phyloP scores from a whole-genome alignment of 2,797 vertebrate species.

The Mormyrus proboscirostris region DNA sequence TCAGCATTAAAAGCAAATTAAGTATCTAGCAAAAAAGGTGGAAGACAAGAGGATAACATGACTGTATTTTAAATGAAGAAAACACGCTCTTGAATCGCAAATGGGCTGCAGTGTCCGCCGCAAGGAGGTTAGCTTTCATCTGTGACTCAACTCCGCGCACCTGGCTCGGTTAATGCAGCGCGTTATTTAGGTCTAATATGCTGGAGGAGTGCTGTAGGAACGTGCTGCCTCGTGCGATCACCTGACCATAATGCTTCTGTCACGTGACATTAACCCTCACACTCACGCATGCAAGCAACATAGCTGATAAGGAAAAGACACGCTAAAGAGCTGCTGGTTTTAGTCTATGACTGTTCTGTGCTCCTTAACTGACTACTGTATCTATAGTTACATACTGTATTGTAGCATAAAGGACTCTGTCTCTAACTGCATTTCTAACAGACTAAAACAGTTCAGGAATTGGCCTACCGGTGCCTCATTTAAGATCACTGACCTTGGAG shows the following conservation, averaged over 20 bases:
- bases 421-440: neutral
- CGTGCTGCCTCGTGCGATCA: neutral
- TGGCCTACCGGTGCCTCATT: neutral
- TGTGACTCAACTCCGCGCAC: neutral
- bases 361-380: neutral
- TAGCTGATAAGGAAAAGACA: neutral
- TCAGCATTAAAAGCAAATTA: neutral
- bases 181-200: neutral
- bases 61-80: neutral
- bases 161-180: neutral
- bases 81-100: neutral
- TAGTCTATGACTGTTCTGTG: neutral
- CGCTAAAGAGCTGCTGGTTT: neutral
- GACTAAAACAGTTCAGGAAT: neutral
- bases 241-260: neutral
- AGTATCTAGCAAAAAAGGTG: neutral
- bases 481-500: neutral
- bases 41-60: neutral
- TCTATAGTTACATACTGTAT: neutral
- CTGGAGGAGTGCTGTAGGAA: neutral
- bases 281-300: neutral
- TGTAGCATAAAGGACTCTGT: neutral
- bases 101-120: neutral
- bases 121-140: neutral
- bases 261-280: neutral